These are phyloP conservation scores for Narcine bancroftii DNA, from an alignment of 2,113 vertebrate species.

Conservation along the genomic window DNA sequence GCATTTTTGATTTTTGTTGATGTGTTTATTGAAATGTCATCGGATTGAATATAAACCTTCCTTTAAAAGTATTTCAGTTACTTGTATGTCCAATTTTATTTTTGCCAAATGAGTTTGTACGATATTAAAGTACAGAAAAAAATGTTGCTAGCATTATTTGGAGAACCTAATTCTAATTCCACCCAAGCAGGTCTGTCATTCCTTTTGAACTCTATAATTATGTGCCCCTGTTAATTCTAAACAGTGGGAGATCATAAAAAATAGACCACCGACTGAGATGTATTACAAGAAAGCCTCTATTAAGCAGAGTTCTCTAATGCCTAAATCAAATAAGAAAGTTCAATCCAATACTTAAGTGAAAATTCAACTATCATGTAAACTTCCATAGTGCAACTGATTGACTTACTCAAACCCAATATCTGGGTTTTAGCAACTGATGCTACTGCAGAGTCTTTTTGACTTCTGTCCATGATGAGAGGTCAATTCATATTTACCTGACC, in stretches of 20 bases:
- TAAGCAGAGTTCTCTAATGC: background rate
- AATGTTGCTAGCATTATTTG: slow-evolving; percentile 22
- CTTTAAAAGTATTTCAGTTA: background rate
- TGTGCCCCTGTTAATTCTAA: slow-evolving; percentile 27
- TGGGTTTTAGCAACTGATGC: background rate
- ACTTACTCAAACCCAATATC: background rate
- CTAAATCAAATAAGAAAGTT: background rate
- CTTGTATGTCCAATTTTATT: slow-evolving; percentile 2
- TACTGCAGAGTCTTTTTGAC: background rate
- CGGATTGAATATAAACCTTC: background rate
- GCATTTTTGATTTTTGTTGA: background rate
- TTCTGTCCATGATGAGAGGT: background rate
- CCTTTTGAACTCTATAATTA: slow-evolving; percentile 21
- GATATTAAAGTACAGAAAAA: slow-evolving; percentile 27
- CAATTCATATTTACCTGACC: slow-evolving; percentile 7
- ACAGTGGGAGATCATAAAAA: slow-evolving; percentile 24
- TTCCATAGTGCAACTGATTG: slow-evolving; percentile 23
- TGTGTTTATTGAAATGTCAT: background rate
- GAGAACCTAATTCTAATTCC: slow-evolving; percentile 32
- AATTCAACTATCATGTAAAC: slow-evolving; percentile 12
- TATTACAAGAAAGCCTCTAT: background rate
- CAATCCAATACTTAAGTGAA: background rate
- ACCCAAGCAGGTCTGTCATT: slow-evolving; percentile 34
- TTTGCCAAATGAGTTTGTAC: slow-evolving; percentile 24
- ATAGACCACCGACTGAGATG: slow-evolving; percentile 30